Conservation (phyloP, 1,140 invertebrate species). For the Chionoecetes opilio region DNA sequence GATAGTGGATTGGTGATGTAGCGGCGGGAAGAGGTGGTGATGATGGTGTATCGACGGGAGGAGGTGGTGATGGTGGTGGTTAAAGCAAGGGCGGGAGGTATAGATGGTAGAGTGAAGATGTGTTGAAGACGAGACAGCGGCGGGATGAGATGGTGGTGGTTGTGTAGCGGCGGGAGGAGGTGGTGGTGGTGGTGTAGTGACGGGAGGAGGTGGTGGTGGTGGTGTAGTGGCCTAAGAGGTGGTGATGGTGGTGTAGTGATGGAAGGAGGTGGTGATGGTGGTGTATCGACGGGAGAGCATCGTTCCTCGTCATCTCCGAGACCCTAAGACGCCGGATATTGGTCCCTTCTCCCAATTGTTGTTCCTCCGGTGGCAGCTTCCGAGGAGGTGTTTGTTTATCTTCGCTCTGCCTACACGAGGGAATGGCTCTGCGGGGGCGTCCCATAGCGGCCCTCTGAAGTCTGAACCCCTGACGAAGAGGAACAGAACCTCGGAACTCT, state of each 20-base stretch:
- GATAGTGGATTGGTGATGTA: no score
- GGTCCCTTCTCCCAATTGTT: background rate
- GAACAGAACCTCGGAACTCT: no score
- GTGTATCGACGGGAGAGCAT: background rate
- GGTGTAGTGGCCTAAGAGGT: no score
- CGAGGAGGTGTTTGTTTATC: conserved; percentile 10
- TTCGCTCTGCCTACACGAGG: background rate
- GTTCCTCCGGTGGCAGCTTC: background rate
- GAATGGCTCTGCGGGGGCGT: background rate
- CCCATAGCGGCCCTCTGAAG: no score
- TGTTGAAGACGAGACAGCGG: no score
- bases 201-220: background rate
- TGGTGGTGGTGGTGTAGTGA: background rate
- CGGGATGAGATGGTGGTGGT: background rate
- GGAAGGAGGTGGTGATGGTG: background rate
- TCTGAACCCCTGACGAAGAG: no score
- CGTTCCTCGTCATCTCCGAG: background rate
- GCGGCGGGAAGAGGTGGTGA: background rate
- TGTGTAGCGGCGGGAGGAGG: background rate
- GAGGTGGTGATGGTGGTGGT: no score
- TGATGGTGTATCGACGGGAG: background rate
- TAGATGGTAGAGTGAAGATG: background rate
- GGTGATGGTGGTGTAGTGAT: background rate
- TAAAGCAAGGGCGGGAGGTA: background rate
- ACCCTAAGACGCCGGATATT: background rate